A percentile compares a stretch with the other conserved stretches of the same genome.
Conservation (phyloP, 2,888 invertebrate genomes). For the Drosophila limbata region DNA sequence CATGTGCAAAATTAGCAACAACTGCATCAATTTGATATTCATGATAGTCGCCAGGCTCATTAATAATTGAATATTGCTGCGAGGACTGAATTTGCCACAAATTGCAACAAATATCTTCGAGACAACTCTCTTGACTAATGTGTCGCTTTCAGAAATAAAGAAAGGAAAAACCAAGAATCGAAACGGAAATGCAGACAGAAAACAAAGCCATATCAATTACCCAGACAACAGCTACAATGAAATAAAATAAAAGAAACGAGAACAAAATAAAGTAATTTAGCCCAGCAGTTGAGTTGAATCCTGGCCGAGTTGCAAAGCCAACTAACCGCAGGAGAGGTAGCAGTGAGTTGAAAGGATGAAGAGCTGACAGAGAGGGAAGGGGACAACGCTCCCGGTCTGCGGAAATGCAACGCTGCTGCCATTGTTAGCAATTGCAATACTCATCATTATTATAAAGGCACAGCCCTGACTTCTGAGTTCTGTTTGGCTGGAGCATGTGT, state of each 20-base stretch:
- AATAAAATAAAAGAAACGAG: constrained; percentile 14
- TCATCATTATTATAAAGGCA: constrained; percentile 65
- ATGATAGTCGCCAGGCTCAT: constrained; percentile 45
- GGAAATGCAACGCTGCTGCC: constrained; percentile 51
- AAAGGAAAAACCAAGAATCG: constrained; percentile 18
- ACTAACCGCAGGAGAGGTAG: constrained; percentile 72
- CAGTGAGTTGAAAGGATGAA: constrained; percentile 23
- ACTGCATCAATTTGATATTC: constrained; percentile 38
- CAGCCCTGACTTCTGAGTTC: constrained; percentile 22
- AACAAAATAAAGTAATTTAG: constrained; percentile 68
- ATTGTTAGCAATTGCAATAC: constrained; percentile 74
- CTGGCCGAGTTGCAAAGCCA: constrained; percentile 66
- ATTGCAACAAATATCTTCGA: constrained; percentile 4
- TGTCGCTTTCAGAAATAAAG: neutral
- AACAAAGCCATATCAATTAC: constrained; percentile 77
- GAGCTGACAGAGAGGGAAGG: neutral
- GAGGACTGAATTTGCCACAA: constrained; percentile 1
- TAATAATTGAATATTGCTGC: constrained; percentile 35
- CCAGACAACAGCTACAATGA: constrained; percentile 22
- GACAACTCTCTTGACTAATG: constrained; percentile 4
- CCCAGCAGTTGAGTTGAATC: constrained; percentile 44
- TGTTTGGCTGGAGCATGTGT: constrained; percentile 60
- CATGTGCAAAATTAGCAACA: constrained; percentile 53
- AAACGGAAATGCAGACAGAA: constrained; percentile 34
- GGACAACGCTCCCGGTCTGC: constrained; percentile 19